Conservation (phyloP, 1,140 invertebrate genomes). For the Nymphalis io region DNA sequence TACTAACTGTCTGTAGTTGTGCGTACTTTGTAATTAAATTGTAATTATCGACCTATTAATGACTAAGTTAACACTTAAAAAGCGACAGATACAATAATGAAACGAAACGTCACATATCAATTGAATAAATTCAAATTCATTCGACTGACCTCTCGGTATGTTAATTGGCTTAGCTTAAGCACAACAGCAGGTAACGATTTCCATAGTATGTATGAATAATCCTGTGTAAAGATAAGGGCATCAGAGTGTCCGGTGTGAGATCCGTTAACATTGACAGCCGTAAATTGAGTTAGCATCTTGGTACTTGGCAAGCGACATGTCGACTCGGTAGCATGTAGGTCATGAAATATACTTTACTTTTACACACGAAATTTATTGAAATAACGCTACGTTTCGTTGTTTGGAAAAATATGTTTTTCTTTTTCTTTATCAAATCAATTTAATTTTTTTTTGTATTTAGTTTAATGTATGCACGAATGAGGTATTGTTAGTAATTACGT, state of each 20-base stretch:
- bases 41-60: too few relatives aligned
- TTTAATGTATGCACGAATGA: too few relatives aligned
- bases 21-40: too few relatives aligned
- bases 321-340: constrained; percentile 7
- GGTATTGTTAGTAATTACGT: too few relatives aligned
- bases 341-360: constrained; percentile 4
- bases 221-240: not conserved
- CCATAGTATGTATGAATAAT: not conserved
- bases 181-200: not conserved
- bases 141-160: not conserved
- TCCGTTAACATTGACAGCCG: not conserved
- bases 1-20: too few relatives aligned
- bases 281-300: constrained; percentile 17
- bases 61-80: too few relatives aligned
- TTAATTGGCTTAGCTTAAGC: not conserved
- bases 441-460: too few relatives aligned
- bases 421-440: too few relatives aligned
- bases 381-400: not conserved
- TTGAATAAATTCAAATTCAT: not conserved
- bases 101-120: too few relatives aligned
- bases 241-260: constrained; percentile 2
- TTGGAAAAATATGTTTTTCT: too few relatives aligned
- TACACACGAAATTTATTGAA: not conserved
- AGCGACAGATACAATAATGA: too few relatives aligned
- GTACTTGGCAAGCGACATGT: constrained; percentile 12